Base-by-base conservation (phyloP, 1,140 invertebrate species). In the Anastrepha obliqua region DNA sequence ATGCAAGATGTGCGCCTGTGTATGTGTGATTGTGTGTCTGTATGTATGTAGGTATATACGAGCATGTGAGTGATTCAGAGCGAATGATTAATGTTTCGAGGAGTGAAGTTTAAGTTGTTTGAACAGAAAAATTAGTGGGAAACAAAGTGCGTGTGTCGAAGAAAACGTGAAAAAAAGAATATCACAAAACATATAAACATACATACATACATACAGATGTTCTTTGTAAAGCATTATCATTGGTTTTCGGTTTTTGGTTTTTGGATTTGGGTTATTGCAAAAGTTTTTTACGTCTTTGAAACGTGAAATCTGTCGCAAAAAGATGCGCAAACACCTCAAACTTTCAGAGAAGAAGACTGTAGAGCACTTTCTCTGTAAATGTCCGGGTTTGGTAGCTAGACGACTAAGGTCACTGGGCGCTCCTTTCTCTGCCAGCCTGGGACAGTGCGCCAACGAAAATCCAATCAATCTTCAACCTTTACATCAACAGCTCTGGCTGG, bases 81-180 rank as follows among this genome's bases (percentile, higher is more conserved):
- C 74, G 74, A 55, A 29, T 81, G 74, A 81, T 81, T 81, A 81
- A 81, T 81, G 74, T 55, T 81, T 7, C 39, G 9, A 51, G 74
- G 13, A 47, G 42, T 44, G 67, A 74, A 81, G 74, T 81, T 55
- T 55, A 20, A 20, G 51, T 55, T 81, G 74, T 81, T 81, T 81
- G 47, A 55, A 81, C 74, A 81, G 47, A 55, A 81, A 81, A 81
- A 81, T 81, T 81, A 81, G 74, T 81, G 74, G 74, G 74, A 81
- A 81, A 81, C 70, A 74, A 44, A 74, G 70, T n/a, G 39, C 51
- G 74, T 44, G 47, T 58, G 44, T 29, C 47, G 15, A 20, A 9
- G 47, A 51, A 20, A n/a, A 20, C 15, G 11, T 74, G 7, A 9
- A 51, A 4, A 47, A 74, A 51, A 74, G 0, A 62, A 65, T 29